Base-by-base conservation (phyloP, 2,888 invertebrate species). In the Lithosia quadra region DNA sequence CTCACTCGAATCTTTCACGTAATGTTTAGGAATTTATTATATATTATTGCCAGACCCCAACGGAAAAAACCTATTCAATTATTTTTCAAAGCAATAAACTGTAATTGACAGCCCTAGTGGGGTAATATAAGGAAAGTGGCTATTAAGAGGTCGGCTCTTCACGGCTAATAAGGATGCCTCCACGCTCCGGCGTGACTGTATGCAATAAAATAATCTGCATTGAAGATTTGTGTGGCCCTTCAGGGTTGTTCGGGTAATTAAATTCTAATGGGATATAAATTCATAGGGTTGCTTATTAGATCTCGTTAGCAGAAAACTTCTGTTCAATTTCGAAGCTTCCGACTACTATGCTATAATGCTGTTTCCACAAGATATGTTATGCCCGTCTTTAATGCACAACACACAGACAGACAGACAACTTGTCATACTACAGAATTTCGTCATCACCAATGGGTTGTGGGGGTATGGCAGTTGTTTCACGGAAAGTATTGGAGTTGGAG, bases 121-220 rank as follows among this genome's bases (percentile, higher is more conserved):
- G 69, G 70, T 67, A 79, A 74, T 84, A 80, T 83, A 73, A 76
- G 71, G 72, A 76, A 84, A 88, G 84, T 83, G 83, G 79, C 77
- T 71, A 83, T 86, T 85, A 85, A 71, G 68, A 66, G 71, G 69
- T 63, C 71, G 72, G 55, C 68, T 65, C 24, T 64, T 63, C 64
- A 67, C 55, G 59, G 75, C 80, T 86, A 86, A 87, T 86, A 86
- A 82, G 81, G 68, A 88, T 87, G 82, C 82, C 82, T 76, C 65
- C 72, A 79, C 80, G 80, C 72, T 65, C 18, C 9, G 63, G 74
- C 76, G 78, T 74, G 73, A 70, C 68, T 68, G 73, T 69, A 61
- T 65, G 71, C 70, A 75, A 81, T 83, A 77, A 78, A 80, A 79
- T 80, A 74, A 79, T 77, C 72, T 74, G 76, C 65, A 74, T 39